These are phyloP conservation scores for Palythoa caribaeorum DNA, from an alignment of 92 coral and sea anemone genomes.

Conservation along the genomic window DNA sequence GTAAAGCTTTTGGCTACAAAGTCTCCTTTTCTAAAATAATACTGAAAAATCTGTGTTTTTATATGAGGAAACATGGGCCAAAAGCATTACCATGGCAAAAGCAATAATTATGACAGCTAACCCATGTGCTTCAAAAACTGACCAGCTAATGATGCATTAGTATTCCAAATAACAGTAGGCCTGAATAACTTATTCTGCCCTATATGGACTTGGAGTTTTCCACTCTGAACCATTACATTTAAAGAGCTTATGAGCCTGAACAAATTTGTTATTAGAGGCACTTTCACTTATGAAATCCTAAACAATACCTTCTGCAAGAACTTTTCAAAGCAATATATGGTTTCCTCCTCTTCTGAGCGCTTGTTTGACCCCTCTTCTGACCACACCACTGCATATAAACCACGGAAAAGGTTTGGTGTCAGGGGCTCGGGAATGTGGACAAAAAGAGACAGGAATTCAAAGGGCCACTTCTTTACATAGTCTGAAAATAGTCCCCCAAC, in stretches of 20 bases:
- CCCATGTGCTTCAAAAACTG: not conserved
- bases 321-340: constrained; percentile 59
- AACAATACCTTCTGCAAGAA: constrained; percentile 56
- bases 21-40: not conserved
- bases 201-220: not conserved
- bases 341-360: constrained; percentile 68
- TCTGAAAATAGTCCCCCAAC: constrained; percentile 53
- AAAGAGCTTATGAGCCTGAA: not conserved
- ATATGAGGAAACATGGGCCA: not conserved
- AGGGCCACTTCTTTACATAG: constrained; percentile 49
- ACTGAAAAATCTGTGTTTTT: not conserved
- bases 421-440: constrained; percentile 42
- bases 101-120: not conserved
- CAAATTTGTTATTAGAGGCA: not conserved
- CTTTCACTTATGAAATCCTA: not conserved
- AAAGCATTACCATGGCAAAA: constrained; percentile 4
- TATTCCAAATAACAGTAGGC: not conserved
- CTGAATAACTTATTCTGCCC: not conserved
- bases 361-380: constrained; percentile 71
- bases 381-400: constrained; percentile 54
- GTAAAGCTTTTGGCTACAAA: not conserved
- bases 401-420: constrained; percentile 48
- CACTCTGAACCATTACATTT: not conserved
- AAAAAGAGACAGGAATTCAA: constrained; percentile 49
- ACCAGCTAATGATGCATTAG: not conserved